A percentile compares a stretch with the other conserved stretches of the same genome.
phyloP scores from a whole-genome alignment of 2,888 invertebrate species.

The Chrysopilus asiliformis region DNA sequence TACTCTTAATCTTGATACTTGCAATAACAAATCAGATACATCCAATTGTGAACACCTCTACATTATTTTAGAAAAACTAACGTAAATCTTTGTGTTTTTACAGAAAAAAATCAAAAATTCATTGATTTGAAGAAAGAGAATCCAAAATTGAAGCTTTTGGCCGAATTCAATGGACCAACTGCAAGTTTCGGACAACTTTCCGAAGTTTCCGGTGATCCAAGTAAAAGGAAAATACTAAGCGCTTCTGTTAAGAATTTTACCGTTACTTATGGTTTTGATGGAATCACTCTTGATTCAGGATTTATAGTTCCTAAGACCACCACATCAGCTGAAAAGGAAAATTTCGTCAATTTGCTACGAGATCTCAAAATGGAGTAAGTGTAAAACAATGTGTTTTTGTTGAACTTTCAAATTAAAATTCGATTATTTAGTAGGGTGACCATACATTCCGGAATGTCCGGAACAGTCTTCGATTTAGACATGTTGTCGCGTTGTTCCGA shows the following conservation, averaged over 20 bases:
- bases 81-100: too few relatives aligned
- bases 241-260: constrained; percentile 23
- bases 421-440: too few relatives aligned
- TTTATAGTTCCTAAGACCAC: constrained; percentile 42
- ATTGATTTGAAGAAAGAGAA: constrained; percentile 31
- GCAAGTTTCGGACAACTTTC: constrained; percentile 41
- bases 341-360: constrained; percentile 23
- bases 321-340: constrained; percentile 25
- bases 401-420: too few relatives aligned
- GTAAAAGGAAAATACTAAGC: constrained; percentile 23
- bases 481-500: too few relatives aligned
- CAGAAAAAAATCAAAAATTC: constrained; percentile 30
- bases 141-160: constrained; percentile 32
- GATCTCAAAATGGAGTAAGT: constrained; percentile 25
- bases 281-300: constrained; percentile 49
- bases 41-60: too few relatives aligned
- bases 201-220: constrained; percentile 29
- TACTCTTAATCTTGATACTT: too few relatives aligned
- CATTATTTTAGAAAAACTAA: too few relatives aligned
- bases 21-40: too few relatives aligned
- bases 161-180: constrained; percentile 38
- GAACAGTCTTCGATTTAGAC: too few relatives aligned
- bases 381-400: too few relatives aligned
- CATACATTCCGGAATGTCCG: too few relatives aligned
- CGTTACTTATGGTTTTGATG: constrained; percentile 38